Evolutionary conservation across 2,888 invertebrate species (phyloP).

Genomic region (Girardia tigrina): DNA sequence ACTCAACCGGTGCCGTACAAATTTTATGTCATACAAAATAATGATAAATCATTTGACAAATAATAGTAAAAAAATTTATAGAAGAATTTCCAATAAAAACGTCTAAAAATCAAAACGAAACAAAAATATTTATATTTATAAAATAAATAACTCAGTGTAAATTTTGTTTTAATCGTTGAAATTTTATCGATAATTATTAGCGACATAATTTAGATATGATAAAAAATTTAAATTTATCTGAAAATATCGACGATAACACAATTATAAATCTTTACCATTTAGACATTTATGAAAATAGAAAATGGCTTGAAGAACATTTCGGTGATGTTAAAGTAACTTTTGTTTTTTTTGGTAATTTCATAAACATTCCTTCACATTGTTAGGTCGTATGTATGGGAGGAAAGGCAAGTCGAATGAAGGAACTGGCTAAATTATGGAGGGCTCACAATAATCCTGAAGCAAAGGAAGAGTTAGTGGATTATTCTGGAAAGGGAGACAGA

Average conservation of each 20-base stretch:
- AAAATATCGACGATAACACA: neutral
- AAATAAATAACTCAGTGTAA: no score
- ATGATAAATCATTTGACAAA: no score
- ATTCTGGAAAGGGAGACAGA: neutral
- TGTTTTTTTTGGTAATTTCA: neutral
- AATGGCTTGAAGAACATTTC: neutral
- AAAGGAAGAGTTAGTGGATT: neutral
- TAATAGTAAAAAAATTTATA: no score
- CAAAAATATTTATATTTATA: no score
- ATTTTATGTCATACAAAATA: no score
- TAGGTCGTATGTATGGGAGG: neutral
- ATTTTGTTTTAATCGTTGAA: no score
- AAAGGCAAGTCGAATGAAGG: neutral
- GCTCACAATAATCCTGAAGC: neutral
- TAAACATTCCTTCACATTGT: neutral
- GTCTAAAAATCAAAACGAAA: no score
- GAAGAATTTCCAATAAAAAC: no score
- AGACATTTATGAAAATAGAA: neutral
- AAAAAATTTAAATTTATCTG: neutral
- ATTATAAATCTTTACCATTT: neutral
- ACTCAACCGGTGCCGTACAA: no score
- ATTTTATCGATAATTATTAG: no score
- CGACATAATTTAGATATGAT: neutral
- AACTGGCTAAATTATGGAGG: neutral
- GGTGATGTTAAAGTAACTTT: neutral